Evolutionary conservation across 2,888 invertebrate genomes (phyloP), one percentile per base, ranked within the genome.

Genomic region (Drosophila melanosoma): DNA sequence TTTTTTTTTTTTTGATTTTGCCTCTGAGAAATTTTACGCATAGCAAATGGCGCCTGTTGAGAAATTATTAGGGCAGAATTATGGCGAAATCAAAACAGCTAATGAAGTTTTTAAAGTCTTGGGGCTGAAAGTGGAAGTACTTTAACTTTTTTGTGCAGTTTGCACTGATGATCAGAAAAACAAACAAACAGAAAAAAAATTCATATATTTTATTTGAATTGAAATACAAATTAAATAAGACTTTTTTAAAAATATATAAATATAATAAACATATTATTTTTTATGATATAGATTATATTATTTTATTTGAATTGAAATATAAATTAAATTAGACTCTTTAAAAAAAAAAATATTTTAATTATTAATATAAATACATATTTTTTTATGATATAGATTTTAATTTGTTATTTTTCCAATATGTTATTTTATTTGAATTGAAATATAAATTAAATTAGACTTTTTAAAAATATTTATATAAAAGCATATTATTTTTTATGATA

Each of bases 21-120:
- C 42, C 45, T 59, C 62, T 29, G 45, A 59, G 45, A 64, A 66
- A 67, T 52, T 52, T 66, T 26, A 81, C 77, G 81, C 78, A 77
- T 77, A 66, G 74, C 72, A 73, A 82, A 71, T 76, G 88, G 76
- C 81, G 86, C 89, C 89, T 89, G 88, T 82, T 87, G 85, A 81
- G 85, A 83, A 86, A 85, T 86, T 85, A 81, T 79, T 87, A 74
- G 85, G 79, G 76, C 85, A 88, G 87, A 85, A 88, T 81, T 85
- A 72, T 85, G 87, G 89, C 89, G 64, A 88, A 88, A 86, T 74
- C 81, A 69, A 81, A 83, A 73, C 75, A 70, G 75, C 66, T 85
- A 86, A 85, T 85, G 81, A 83, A 81, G 83, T 81, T 86, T 80
- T 32, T 35, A 71, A 48, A 35, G 35, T 11, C 10, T 49, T 33